These are phyloP conservation scores for Zosterops japonicus DNA, from an alignment of 2,113 vertebrate species.

Conservation along the genomic window DNA sequence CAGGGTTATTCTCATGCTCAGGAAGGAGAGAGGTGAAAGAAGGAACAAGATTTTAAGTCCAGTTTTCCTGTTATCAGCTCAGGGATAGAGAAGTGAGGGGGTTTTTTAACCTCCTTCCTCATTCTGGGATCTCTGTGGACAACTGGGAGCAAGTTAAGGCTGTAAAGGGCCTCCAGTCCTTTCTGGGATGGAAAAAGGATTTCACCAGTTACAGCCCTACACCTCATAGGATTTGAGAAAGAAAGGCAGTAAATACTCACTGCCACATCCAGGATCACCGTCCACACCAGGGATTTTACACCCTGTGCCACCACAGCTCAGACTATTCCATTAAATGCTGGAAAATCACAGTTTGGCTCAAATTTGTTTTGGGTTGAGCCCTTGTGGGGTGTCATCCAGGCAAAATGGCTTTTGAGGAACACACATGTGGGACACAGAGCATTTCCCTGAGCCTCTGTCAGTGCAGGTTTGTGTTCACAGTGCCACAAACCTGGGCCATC, in stretches of 20 bases:
- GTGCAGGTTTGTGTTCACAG: background rate
- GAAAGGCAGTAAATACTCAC: background rate
- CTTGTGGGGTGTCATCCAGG: fast-evolving
- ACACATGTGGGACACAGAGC: background rate
- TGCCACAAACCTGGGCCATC: background rate
- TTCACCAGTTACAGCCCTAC: fast-evolving
- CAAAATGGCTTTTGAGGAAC: background rate
- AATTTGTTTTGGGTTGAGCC: background rate
- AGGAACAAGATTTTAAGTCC: background rate
- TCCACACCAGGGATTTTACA: background rate
- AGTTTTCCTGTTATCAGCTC: background rate
- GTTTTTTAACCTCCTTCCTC: background rate
- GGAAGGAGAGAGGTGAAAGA: background rate
- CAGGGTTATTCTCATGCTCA: background rate
- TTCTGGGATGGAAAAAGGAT: background rate
- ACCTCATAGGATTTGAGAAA: fast-evolving
- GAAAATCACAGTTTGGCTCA: background rate
- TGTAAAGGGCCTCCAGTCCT: background rate
- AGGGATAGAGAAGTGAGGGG: no score
- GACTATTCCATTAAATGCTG: fast-evolving
- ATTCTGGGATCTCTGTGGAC: background rate
- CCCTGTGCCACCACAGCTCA: background rate
- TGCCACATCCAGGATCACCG: background rate
- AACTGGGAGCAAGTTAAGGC: background rate
- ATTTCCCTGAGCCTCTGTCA: background rate